A percentile compares a stretch with the other conserved stretches of the same genome.
phyloP scores from a whole-genome alignment of 2,113 vertebrate species.

The Poicephalus gulielmi region DNA sequence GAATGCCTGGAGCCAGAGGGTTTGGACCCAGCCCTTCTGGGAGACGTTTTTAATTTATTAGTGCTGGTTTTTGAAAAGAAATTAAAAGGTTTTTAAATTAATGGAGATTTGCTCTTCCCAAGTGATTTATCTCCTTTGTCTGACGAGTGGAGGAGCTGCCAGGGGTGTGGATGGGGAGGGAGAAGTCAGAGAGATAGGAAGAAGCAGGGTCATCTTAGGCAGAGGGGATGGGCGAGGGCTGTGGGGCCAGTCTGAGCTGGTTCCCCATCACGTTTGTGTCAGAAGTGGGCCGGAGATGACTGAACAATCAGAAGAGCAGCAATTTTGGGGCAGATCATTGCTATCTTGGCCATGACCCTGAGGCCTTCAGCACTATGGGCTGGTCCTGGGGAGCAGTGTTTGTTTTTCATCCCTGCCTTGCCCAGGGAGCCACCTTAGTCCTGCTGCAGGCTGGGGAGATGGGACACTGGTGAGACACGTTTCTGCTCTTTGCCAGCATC shows the following conservation, averaged over 20 bases:
- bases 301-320: not conserved
- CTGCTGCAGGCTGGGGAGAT: not conserved
- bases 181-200: not conserved
- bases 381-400: not conserved
- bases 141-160: not conserved
- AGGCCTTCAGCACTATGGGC: not conserved
- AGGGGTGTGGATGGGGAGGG: not conserved
- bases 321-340: not conserved
- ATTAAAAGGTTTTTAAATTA: slow-evolving; percentile 20
- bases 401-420: not conserved
- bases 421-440: not conserved
- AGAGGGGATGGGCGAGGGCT: not conserved
- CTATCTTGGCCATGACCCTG: not conserved
- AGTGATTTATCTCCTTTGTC: slow-evolving; percentile 51
- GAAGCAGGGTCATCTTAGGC: not conserved
- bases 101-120: slow-evolving; percentile 4
- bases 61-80: not conserved
- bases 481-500: rapidly evolving
- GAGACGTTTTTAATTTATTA: slow-evolving; percentile 53
- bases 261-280: rapidly evolving
- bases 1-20: slow-evolving; percentile 1
- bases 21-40: slow-evolving; percentile 17
- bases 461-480: rapidly evolving
- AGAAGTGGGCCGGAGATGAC: not conserved
- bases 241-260: rapidly evolving